Conservation (phyloP, 2,797 vertebrate species). For the Melanotaenia nigrans region DNA sequence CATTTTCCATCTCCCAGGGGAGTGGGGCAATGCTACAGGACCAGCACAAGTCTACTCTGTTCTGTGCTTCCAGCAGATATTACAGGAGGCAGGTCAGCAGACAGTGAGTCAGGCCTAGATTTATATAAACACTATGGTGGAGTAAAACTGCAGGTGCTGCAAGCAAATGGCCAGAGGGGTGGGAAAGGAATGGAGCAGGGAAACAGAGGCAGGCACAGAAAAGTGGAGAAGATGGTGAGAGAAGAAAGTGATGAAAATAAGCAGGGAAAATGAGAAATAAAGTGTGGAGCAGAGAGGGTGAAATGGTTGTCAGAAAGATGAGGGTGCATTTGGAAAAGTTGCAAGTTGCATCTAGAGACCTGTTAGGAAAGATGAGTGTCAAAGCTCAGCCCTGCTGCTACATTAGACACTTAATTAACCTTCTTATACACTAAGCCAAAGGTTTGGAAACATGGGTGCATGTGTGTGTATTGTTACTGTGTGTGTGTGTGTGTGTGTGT, state of each 20-base stretch:
- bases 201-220: constrained; percentile 26
- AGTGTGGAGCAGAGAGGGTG: constrained; percentile 34
- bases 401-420: constrained; percentile 83
- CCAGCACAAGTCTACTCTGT: constrained; percentile 55
- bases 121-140: constrained; percentile 65
- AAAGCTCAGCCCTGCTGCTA: constrained; percentile 61
- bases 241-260: constrained; percentile 40
- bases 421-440: constrained; percentile 65
- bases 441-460: constrained; percentile 25
- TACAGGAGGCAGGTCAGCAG: constrained; percentile 63
- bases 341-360: constrained; percentile 69
- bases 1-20: constrained; percentile 65
- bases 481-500: constrained; percentile 5
- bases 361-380: constrained; percentile 75
- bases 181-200: constrained; percentile 24
- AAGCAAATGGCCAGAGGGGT: constrained; percentile 62
- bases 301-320: constrained; percentile 59
- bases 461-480: constrained; percentile 34
- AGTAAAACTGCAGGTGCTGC: constrained; percentile 67
- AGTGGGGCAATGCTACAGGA: constrained; percentile 51
- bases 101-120: constrained; percentile 72
- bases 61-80: constrained; percentile 57
- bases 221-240: constrained; percentile 37
- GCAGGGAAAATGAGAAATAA: constrained; percentile 49
- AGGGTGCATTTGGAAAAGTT: constrained; percentile 51